Evolutionary conservation across 2,797 vertebrate genomes (phyloP), one percentile per base, ranked within the genome.

Genomic region (Enteromius argenteus): DNA sequence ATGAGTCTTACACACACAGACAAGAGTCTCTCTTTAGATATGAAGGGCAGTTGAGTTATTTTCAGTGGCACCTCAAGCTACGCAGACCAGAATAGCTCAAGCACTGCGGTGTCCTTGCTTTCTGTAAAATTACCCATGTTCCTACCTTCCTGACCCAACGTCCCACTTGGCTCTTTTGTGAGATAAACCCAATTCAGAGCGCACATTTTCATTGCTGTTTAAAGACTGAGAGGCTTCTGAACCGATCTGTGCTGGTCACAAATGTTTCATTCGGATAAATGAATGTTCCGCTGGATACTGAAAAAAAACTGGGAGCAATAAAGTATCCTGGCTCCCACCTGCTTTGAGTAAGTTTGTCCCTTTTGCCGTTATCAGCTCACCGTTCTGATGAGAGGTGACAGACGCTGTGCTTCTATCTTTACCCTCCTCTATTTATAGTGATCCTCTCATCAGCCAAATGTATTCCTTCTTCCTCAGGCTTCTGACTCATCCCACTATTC

Each of bases 51-150:
- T 79, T 64, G 49, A 85, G 88, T 68, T 89, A 87, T 89, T 89
- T 87, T 87, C 84, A 87, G 82, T 83, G 72, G 81, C 79, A 87
- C 88, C 86, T 89, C 75, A 49, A 87, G 86, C 86, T 80, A 84
- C 74, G 49, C 42, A 69, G 56, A 83, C 72, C 80, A 85, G 84
- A 86, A 89, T 83, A 89, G 76, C 82, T 82, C 78, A 68, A 53
- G 79, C 76, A 77, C 84, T 86, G 82, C 62, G 68, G 56, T 76
- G 85, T 56, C 82, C 76, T 80, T 81, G 85, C 67, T 86, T 77
- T 84, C 64, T 82, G 60, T 77, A 84, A 84, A 77, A 85, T 85
- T 85, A 76, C 72, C 80, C 83, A 86, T 30, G 80, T 83, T 81
- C 72, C 72, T 80, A 88, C 86, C 82, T 86, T 80, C 69, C 77